phyloP scores from a whole-genome alignment of 2,113 vertebrate genomes.

The Tringa solitaria region DNA sequence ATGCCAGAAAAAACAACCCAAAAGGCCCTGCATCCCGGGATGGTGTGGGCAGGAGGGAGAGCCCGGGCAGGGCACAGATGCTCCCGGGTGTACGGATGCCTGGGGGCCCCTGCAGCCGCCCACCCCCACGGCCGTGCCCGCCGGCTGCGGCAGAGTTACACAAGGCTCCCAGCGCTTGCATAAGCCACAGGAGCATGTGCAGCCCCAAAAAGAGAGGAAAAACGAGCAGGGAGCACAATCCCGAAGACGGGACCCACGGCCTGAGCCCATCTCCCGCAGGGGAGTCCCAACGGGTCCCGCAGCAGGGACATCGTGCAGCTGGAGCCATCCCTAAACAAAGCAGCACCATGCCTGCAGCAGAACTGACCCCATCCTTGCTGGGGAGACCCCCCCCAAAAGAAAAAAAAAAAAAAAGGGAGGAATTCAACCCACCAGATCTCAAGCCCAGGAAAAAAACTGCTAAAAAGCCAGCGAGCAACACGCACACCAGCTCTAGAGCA shows the following conservation, averaged over 20 bases:
- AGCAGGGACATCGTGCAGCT: accelerated
- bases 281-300: accelerated
- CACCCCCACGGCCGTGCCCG: neutral
- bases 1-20: accelerated
- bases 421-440: neutral
- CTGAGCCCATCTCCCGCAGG: accelerated
- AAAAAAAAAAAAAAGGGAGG: neutral
- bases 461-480: neutral
- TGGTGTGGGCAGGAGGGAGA: neutral
- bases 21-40: neutral
- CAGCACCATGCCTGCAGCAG: accelerated
- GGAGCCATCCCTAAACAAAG: accelerated
- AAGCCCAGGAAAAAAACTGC: neutral
- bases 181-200: neutral
- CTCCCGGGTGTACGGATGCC: neutral
- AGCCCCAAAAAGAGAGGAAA: neutral
- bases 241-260: accelerated
- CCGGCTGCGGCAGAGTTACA: neutral
- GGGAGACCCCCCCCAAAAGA: accelerated
- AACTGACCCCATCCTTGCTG: neutral
- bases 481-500: accelerated
- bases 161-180: neutral
- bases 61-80: neutral
- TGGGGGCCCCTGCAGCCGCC: neutral
- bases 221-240: neutral